Evolutionary conservation across 2,888 invertebrate genomes (phyloP).

Genomic region (Harpagoxenus sublaevis): DNA sequence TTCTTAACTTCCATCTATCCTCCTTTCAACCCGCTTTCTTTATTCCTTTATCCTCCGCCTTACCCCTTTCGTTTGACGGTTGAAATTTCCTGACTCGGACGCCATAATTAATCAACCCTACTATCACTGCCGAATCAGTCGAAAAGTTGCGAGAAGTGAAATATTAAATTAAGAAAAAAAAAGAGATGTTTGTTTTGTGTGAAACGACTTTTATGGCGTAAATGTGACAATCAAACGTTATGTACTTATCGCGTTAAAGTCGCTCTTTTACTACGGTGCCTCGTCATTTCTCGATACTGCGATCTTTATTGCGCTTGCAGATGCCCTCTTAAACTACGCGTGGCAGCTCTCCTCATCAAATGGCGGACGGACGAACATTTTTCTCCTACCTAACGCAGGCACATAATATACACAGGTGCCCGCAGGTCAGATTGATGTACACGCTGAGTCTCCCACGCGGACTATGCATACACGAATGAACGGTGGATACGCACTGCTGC

Average conservation of each 20-base stretch:
- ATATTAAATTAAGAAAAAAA: not conserved
- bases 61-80: constrained; percentile 26
- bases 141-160: not conserved
- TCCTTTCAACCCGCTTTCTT: not conserved
- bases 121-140: constrained; percentile 3
- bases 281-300: not conserved
- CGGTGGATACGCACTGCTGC: constrained; percentile 77
- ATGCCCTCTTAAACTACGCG: constrained; percentile 26
- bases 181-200: constrained; percentile 22
- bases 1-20: constrained; percentile 7
- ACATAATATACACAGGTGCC: constrained; percentile 62
- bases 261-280: not conserved
- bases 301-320: constrained; percentile 6
- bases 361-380: constrained; percentile 55
- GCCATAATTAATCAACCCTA: constrained; percentile 60
- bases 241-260: not conserved
- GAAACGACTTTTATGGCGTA: not conserved
- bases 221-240: not conserved
- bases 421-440: constrained; percentile 68
- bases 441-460: constrained; percentile 71
- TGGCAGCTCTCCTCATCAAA: constrained; percentile 31
- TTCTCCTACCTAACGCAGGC: constrained; percentile 66
- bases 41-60: not conserved
- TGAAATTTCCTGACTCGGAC: not conserved
- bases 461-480: constrained; percentile 68